Evolutionary conservation across 2,113 vertebrate species (phyloP).

Genomic region (Salvelinus fontinalis): DNA sequence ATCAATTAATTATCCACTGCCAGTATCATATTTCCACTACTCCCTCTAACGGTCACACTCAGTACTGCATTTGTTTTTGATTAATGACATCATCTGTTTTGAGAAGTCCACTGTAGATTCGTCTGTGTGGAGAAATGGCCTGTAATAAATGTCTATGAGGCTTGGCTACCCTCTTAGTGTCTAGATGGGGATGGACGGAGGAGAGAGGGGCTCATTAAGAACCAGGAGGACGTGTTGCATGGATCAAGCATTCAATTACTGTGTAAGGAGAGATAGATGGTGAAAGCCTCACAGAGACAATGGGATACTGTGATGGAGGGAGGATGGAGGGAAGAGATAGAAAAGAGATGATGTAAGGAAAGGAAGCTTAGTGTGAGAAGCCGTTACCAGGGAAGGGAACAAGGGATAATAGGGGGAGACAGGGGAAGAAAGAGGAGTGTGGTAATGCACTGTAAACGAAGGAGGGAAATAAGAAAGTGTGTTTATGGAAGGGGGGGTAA

Average conservation of each 20-base stretch:
- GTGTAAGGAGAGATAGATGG: not conserved
- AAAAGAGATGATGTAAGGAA: slow-evolving; percentile 28
- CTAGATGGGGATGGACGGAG: not conserved
- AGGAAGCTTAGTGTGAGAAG: slow-evolving; percentile 38
- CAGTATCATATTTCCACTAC: not conserved
- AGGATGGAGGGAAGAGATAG: slow-evolving; percentile 36
- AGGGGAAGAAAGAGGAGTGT: slow-evolving; percentile 42
- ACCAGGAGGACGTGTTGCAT: not conserved
- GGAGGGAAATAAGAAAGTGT: not conserved
- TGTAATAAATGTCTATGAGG: slow-evolving; percentile 49
- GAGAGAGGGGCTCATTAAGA: not conserved
- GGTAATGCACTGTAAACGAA: slow-evolving; percentile 40
- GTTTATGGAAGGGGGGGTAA: not conserved
- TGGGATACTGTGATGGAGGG: not conserved
- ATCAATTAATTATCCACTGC: not conserved
- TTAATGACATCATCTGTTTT: slow-evolving; percentile 38
- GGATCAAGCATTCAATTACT: not conserved
- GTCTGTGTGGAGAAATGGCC: slow-evolving; percentile 14
- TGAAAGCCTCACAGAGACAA: not conserved
- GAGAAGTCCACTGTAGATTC: slow-evolving; percentile 15
- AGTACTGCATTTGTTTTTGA: slow-evolving; percentile 3
- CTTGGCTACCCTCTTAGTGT: slow-evolving; percentile 18
- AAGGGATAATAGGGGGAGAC: slow-evolving; percentile 50
- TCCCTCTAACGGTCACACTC: slow-evolving; percentile 2
- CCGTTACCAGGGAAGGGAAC: slow-evolving; percentile 57